Base-by-base conservation (phyloP, 2,113 vertebrate species). In the Colossoma macropomum region DNA sequence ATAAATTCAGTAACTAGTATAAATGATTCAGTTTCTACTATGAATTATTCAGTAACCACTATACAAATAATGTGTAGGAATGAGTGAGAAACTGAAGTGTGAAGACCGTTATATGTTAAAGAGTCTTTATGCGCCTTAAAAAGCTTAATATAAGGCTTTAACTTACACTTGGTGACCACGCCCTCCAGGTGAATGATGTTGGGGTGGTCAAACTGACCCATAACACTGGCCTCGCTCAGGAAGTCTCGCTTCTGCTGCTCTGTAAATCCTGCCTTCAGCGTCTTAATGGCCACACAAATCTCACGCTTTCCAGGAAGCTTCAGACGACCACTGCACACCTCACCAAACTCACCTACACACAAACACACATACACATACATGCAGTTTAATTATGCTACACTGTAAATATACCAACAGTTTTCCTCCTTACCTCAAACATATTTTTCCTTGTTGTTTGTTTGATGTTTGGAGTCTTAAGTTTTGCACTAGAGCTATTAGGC, bases 181-280 rank as follows among this genome's bases (percentile, higher is more conserved):
- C 98, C 98, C 94, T 99, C 97, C 85, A 99, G 94, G 91, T 97
- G 98, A 82, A 99, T 99, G 89, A 99, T 99, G 86, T 99, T 99
- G 0, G 97, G 97, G 84, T 99, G 98, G 90, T 99, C 97, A 85
- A 99, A 99, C 87, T 99, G 98, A 85, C 98, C 98, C 96, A 99
- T 98, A 93, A 99, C 98, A 94, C 97, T 98, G 89, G 98, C 98
- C 89, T 99, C 98, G 0, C 97, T 98, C 89, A 99, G 92, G 89
- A 99, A 99, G 94, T 99, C 98, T 90, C 97, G 92, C 89, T 97
- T 96, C 90, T 99, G 98, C 85, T 98, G 97, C 90, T 99, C 98
- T 0, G 97, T 99, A 85, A 99, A 99, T 27, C 98, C 98, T 3
- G 97, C 97, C 93, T 99, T 99, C 41, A 99, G 92, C 0, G 98